phyloP scores from a whole-genome alignment of 1,140 invertebrate species.

The Phthorimaea operculella region DNA sequence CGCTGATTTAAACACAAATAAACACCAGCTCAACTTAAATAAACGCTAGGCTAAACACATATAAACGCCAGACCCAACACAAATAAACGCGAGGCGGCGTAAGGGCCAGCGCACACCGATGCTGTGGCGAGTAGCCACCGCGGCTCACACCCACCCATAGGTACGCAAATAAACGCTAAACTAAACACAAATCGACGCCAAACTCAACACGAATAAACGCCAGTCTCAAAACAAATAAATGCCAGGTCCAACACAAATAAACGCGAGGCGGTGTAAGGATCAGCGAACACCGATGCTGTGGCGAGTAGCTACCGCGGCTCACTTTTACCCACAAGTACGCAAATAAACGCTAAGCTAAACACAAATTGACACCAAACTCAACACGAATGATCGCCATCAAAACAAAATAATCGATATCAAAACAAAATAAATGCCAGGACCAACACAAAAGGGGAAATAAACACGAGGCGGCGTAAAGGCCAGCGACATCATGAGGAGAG shows the following conservation, averaged over 20 bases:
- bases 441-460: slow-evolving; percentile 98
- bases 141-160: slow-evolving; percentile 42
- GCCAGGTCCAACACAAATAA: slow-evolving; percentile 97
- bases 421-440: too few relatives aligned
- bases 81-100: slow-evolving; percentile 64
- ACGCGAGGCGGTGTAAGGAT: slow-evolving; percentile 48
- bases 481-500: slow-evolving; percentile 18
- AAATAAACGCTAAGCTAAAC: too few relatives aligned
- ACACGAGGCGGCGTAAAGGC: slow-evolving; percentile 48
- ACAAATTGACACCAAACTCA: background rate
- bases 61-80: background rate
- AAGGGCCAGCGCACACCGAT: slow-evolving; percentile 26
- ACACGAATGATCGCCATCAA: slow-evolving; percentile 2
- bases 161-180: slow-evolving; percentile 54
- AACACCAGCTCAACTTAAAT: background rate
- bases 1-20: too few relatives aligned
- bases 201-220: too few relatives aligned
- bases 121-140: slow-evolving; percentile 12
- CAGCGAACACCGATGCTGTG: slow-evolving; percentile 18
- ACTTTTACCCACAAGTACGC: slow-evolving; percentile 44
- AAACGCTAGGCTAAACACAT: background rate
- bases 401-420: slow-evolving; percentile 11
- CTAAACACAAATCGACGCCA: slow-evolving; percentile 5
- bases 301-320: slow-evolving; percentile 25
- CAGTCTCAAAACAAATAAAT: slow-evolving; percentile 87